phyloP scores from a whole-genome alignment of 2,113 vertebrate species.

The Beaufortia kweichowensis region DNA sequence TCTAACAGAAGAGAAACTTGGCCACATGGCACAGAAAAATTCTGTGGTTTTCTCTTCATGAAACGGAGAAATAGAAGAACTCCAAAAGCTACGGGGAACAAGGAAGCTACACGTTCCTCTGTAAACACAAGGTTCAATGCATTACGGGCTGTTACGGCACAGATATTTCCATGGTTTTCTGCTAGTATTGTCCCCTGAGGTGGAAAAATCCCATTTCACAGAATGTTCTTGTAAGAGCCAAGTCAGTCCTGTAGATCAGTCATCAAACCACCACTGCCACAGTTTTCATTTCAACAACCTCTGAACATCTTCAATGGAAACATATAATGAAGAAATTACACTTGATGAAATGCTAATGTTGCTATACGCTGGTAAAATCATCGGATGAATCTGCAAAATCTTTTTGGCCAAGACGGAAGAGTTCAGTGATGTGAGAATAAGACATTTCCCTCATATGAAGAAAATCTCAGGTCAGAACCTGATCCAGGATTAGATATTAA shows the following conservation, averaged over 20 bases:
- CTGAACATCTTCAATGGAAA: constrained; percentile 9
- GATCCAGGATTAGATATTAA: constrained; percentile 7
- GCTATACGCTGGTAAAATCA: too few relatives aligned
- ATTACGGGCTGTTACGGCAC: not conserved
- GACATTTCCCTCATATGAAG: not conserved
- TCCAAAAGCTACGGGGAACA: not conserved
- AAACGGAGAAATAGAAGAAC: not conserved
- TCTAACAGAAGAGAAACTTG: not conserved
- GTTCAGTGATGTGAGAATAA: not conserved
- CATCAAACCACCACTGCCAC: constrained; percentile 10
- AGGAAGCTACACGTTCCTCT: not conserved
- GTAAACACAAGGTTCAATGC: constrained; percentile 8
- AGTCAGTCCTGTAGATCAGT: constrained; percentile 2
- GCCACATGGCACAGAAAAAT: too few relatives aligned
- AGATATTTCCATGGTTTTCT: constrained; percentile 28
- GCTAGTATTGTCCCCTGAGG: not conserved
- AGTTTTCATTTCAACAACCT: not conserved
- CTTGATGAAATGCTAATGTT: too few relatives aligned
- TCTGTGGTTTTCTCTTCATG: constrained; percentile 13
- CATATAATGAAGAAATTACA: too few relatives aligned
- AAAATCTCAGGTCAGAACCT: not conserved
- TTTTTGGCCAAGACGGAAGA: too few relatives aligned
- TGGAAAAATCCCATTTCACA: constrained; percentile 18
- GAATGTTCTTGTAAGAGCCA: constrained; percentile 22
- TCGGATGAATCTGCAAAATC: too few relatives aligned